These are phyloP conservation scores for Mechanitis messenoides DNA, from an alignment of 2,888 invertebrate genomes.

Conservation along the genomic window DNA sequence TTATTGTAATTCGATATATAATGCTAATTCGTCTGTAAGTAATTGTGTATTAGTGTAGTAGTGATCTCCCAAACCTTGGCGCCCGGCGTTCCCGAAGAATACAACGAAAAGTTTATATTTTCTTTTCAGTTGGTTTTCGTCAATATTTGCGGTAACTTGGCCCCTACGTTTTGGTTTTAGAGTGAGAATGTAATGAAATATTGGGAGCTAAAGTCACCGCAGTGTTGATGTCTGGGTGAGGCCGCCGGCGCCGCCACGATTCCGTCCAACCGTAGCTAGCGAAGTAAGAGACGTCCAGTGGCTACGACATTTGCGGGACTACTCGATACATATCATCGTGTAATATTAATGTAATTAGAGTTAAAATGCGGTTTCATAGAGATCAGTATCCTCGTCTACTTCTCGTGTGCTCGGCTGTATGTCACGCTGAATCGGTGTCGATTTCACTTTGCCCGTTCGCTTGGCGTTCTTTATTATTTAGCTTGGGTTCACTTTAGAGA, in stretches of 20 bases:
- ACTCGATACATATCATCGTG: conserved; percentile 84
- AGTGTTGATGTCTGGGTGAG: too few species aligned
- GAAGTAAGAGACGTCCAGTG: conserved; percentile 76
- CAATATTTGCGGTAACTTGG: conserved; percentile 13
- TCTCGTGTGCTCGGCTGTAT: conserved; percentile 69
- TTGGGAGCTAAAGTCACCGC: too few species aligned
- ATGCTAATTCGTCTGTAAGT: conserved; percentile 73
- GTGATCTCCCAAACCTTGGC: conserved; percentile 75
- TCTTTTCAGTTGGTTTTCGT: conserved; percentile 51
- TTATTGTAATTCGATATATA: conserved; percentile 70
- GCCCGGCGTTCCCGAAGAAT: conserved; percentile 58
- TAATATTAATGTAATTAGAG: conserved; percentile 79
- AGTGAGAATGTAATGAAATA: too few species aligned
- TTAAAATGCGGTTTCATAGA: conserved; percentile 75
- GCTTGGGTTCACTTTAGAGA: conserved; percentile 25
- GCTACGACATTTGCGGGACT: conserved; percentile 80
- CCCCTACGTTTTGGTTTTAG: neutral
- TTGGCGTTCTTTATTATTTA: conserved; percentile 43
- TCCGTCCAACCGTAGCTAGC: conserved; percentile 78
- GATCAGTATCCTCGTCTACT: conserved; percentile 74
- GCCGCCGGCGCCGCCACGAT: conserved; percentile 72
- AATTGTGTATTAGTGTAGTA: conserved; percentile 71
- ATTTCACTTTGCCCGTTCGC: conserved; percentile 48
- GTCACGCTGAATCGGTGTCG: conserved; percentile 58
- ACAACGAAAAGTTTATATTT: conserved; percentile 67